Evolutionary conservation across 2,113 vertebrate species (phyloP), one percentile per base, ranked within the genome.

Genomic region (Myrmecophaga tridactyla): DNA sequence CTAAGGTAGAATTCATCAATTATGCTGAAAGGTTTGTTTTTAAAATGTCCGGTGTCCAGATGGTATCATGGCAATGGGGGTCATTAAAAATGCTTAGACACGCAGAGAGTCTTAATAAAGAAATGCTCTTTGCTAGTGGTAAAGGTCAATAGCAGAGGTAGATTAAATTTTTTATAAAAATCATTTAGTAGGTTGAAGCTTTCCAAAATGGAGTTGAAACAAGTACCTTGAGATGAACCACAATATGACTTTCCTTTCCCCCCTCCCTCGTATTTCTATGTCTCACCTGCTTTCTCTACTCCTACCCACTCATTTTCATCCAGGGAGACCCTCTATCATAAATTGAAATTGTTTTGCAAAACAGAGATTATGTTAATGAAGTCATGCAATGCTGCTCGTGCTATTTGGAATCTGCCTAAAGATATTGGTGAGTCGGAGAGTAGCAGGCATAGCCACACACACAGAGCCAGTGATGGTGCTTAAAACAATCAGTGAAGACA

Each of bases 11-110:
- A 84, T 77, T 92, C 86, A 91, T 96, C 93, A 92, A 94, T 96
- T 97, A 96, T 86, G 69, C 73, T 84, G 63, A 96, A 95, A 94
- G 91, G 69, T 94, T 95, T 95, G 77, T 88, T 97, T 97, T 96
- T 96, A 62, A 94, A 97, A 95, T 94, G 93, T 92, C 88, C 95
- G 70, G 70, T 96, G 83, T 87, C 91, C 96, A 96, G 94, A 96
- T 97, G 93, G 86, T 56, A 1, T 62, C 48, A 51, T 86, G 84
- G 70, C 86, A 87, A 92, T 87, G 41, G 36, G 2, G 92, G 72
- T 88, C 94, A 84, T 94, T 93, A 94, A 94, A 96, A 96, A 90
- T 94, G 89, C 90, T 97, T 86, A 93, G 92, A 51, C 77, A 90
- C 58, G 67, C n/a, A 96, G 39, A 94, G 53, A 77, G 46, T 76